Evolutionary conservation across 2,888 invertebrate genomes (phyloP).

Genomic region (Chalcis sispes): DNA sequence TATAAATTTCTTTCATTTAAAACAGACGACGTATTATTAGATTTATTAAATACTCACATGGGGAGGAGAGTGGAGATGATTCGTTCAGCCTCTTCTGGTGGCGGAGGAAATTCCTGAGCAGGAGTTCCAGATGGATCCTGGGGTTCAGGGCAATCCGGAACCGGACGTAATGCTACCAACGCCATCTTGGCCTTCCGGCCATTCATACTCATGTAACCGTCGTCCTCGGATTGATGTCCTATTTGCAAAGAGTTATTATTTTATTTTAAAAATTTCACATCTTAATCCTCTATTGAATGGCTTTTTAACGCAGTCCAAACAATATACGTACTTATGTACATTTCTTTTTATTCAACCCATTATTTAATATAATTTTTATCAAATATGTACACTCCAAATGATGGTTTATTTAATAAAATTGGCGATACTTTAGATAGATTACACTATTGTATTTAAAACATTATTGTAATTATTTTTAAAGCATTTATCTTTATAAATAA

Average conservation of each 20-base stretch:
- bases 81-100: conserved; percentile 86
- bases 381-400: too few relatives aligned
- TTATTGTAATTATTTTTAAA: background rate
- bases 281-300: too few relatives aligned
- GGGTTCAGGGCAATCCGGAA: conserved; percentile 80
- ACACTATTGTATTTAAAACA: too few relatives aligned
- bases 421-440: too few relatives aligned
- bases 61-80: conserved; percentile 86
- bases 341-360: too few relatives aligned
- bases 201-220: conserved; percentile 95
- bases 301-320: too few relatives aligned
- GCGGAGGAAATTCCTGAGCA: conserved; percentile 82
- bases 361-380: too few relatives aligned
- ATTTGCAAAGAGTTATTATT: conserved; percentile 10
- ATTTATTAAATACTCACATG: conserved; percentile 82
- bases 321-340: too few relatives aligned
- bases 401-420: too few relatives aligned
- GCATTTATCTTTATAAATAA: background rate
- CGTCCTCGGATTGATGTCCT: conserved; percentile 92
- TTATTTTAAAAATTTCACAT: background rate
- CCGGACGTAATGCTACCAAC: conserved; percentile 78
- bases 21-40: too few relatives aligned
- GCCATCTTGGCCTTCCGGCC: conserved; percentile 88
- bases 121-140: conserved; percentile 76
- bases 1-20: too few relatives aligned